These are phyloP conservation scores for Sphaerophoria rueppellii DNA, from an alignment of 2,888 invertebrate genomes.

Conservation along the genomic window DNA sequence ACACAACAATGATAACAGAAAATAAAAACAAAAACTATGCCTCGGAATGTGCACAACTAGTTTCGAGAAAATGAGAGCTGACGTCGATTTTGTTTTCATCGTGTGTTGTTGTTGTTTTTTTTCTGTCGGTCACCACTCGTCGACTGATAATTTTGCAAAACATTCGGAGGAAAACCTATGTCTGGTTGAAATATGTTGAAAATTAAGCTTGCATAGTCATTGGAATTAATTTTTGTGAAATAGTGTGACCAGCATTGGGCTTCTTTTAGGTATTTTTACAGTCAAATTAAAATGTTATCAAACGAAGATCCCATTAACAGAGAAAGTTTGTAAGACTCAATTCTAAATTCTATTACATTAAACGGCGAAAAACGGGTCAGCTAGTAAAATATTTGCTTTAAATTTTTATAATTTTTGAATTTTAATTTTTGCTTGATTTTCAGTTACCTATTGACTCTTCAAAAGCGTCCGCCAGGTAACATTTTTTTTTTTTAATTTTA, in stretches of 20 bases:
- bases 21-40: not conserved
- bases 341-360: too few relatives aligned
- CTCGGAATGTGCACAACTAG: conserved; percentile 63
- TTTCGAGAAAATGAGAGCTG: conserved; percentile 62
- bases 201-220: conserved; percentile 48
- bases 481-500: too few relatives aligned
- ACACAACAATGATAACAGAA: conserved; percentile 13
- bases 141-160: conserved; percentile 29
- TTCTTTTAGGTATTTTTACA: not conserved
- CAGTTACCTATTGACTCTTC: too few relatives aligned
- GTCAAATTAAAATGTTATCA: too few relatives aligned
- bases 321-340: too few relatives aligned
- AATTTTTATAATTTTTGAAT: too few relatives aligned
- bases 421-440: too few relatives aligned
- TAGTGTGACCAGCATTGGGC: conserved; percentile 15
- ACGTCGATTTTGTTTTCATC: conserved; percentile 47
- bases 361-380: too few relatives aligned
- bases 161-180: conserved; percentile 45
- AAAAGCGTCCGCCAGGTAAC: too few relatives aligned
- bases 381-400: too few relatives aligned
- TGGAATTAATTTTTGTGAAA: not conserved
- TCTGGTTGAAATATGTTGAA: conserved; percentile 67
- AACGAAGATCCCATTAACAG: too few relatives aligned
- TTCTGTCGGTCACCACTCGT: not conserved
- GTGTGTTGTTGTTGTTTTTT: not conserved